phyloP scores from a whole-genome alignment of 2,113 vertebrate genomes.

The Camelus dromedarius region DNA sequence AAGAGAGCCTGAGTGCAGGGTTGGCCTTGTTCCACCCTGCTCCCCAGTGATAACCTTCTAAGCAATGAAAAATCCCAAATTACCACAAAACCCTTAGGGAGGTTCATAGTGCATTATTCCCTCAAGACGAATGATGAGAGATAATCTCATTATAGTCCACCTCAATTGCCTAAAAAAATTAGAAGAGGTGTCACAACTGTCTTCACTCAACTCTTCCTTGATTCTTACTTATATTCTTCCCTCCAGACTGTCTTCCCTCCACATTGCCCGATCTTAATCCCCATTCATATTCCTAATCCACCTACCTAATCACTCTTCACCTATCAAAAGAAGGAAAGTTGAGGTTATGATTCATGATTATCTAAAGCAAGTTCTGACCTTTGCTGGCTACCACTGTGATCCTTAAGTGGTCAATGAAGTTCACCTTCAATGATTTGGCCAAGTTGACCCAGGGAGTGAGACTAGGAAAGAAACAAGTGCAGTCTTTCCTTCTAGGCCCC shows the following conservation, averaged over 20 bases:
- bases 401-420: constrained; percentile 87
- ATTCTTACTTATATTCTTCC: not conserved
- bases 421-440: constrained; percentile 73
- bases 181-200: too few relatives aligned
- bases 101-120: not conserved
- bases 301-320: constrained; percentile 34
- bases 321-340: constrained; percentile 89
- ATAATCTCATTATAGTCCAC: not conserved
- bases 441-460: not conserved
- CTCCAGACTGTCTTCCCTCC: not conserved
- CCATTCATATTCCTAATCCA: not conserved
- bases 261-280: not conserved
- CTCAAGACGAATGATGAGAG: not conserved
- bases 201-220: not conserved
- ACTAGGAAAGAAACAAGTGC: not conserved
- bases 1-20: not conserved
- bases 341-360: constrained; percentile 88
- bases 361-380: constrained; percentile 87
- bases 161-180: not conserved
- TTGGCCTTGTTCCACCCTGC: not conserved
- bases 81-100: not conserved
- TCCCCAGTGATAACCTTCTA: not conserved
- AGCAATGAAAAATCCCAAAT: not conserved
- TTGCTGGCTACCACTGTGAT: constrained; percentile 85
- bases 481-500: not conserved